phyloP scores from a whole-genome alignment of 2,113 vertebrate genomes.

The Mustela lutreola region DNA sequence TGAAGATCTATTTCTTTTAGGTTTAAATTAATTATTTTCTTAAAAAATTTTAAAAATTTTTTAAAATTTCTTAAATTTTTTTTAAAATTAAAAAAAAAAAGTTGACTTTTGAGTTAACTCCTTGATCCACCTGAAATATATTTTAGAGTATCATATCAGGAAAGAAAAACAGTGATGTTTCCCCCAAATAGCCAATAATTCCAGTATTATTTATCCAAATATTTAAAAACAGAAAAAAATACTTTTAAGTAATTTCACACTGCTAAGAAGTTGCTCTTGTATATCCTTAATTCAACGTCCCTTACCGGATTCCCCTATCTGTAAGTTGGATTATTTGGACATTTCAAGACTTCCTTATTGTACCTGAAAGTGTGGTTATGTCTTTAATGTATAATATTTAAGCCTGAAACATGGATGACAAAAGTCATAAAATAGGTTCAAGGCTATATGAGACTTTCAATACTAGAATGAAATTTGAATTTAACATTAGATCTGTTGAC shows the following conservation, averaged over 20 bases:
- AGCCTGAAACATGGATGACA: not conserved
- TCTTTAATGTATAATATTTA: not conserved
- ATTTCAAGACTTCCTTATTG: not conserved
- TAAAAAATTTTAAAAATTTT: no score
- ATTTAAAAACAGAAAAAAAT: not conserved
- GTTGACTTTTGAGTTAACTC: not conserved
- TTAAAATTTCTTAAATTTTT: no score
- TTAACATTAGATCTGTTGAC: not conserved
- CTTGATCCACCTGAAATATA: not conserved
- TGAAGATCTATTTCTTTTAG: slow-evolving; percentile 2
- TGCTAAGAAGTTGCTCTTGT: not conserved
- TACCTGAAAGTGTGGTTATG: not conserved
- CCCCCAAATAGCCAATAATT: not conserved
- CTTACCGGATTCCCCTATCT: not conserved
- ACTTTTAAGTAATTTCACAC: not conserved
- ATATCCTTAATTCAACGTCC: not conserved
- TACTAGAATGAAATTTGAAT: slow-evolving; percentile 33
- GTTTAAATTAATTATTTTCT: not conserved
- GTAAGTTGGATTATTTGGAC: not conserved
- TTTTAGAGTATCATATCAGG: not conserved
- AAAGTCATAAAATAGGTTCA: not conserved
- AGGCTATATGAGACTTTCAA: not conserved
- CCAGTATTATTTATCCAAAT: not conserved
- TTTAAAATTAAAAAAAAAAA: no score
- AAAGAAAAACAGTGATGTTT: not conserved